Conservation (phyloP, 1,140 invertebrate species). For the Aplysia californica region DNA sequence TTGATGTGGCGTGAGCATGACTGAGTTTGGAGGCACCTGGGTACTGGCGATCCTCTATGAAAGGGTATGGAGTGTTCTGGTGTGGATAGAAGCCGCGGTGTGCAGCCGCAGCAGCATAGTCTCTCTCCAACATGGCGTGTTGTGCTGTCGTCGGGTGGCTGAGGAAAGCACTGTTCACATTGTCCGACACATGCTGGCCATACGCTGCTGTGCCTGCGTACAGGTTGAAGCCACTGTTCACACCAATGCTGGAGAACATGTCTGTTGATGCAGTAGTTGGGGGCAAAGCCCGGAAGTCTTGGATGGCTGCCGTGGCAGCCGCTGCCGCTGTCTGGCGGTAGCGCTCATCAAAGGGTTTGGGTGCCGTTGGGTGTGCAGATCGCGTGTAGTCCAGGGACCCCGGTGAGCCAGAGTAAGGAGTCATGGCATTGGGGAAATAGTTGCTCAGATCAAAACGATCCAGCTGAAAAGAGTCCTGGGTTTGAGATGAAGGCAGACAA, state of each 20-base stretch:
- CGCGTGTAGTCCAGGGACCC: slow-evolving; percentile 53
- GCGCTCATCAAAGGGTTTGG: slow-evolving; percentile 61
- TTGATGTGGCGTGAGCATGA: slow-evolving; percentile 42
- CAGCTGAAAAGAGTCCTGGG: slow-evolving; percentile 47
- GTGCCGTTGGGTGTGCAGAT: slow-evolving; percentile 43
- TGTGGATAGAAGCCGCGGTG: slow-evolving; percentile 51
- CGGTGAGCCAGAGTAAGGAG: slow-evolving; percentile 52
- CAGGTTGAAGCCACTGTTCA: slow-evolving; percentile 59
- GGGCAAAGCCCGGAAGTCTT: slow-evolving; percentile 57
- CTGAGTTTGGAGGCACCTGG: slow-evolving; percentile 48
- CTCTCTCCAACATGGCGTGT: slow-evolving; percentile 58
- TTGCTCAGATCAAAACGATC: slow-evolving; percentile 59
- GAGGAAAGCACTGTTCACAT: slow-evolving; percentile 58
- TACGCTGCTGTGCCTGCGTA: slow-evolving; percentile 40
- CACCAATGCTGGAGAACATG: slow-evolving; percentile 56
- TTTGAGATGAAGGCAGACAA: slow-evolving; percentile 47
- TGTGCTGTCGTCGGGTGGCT: slow-evolving; percentile 54
- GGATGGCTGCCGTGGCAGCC: slow-evolving; percentile 42
- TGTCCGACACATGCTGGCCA: slow-evolving; percentile 54
- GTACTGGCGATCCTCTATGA: slow-evolving; percentile 57
- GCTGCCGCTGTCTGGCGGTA: slow-evolving; percentile 54
- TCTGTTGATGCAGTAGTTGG: slow-evolving; percentile 49
- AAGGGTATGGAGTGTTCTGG: slow-evolving; percentile 56
- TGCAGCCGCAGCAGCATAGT: slow-evolving; percentile 43
- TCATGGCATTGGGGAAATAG: slow-evolving; percentile 52